These are phyloP conservation scores for Montipora cactus DNA, from an alignment of 64 coral and sea anemone species.

Conservation along the genomic window DNA sequence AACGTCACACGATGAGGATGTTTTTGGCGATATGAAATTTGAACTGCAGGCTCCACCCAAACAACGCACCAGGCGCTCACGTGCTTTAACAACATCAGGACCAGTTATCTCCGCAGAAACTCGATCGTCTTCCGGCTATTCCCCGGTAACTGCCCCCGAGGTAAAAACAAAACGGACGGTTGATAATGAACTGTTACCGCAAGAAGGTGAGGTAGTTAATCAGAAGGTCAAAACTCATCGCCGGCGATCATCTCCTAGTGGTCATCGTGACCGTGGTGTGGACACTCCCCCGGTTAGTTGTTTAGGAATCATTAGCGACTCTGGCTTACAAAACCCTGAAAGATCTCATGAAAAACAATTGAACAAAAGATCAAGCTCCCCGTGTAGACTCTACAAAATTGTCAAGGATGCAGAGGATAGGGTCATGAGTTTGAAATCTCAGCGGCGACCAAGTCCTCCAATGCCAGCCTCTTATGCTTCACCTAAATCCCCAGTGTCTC, in stretches of 20 bases:
- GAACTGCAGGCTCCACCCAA: constrained; percentile 72
- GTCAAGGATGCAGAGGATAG: constrained; percentile 86
- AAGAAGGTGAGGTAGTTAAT: neutral
- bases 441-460: constrained; percentile 70
- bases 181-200: constrained; percentile 6
- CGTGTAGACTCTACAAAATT: constrained; percentile 70
- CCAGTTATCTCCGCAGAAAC: neutral
- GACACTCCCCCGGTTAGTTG: constrained; percentile 37
- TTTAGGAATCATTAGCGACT: constrained; percentile 31
- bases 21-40: constrained; percentile 46
- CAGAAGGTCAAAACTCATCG: neutral
- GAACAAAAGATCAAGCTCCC: constrained; percentile 52
- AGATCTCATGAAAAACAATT: neutral
- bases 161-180: neutral
- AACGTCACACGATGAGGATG: constrained; percentile 43
- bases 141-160: neutral
- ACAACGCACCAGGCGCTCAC: constrained; percentile 19
- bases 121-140: neutral
- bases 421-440: constrained; percentile 42
- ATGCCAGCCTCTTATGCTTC: neutral
- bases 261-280: constrained; percentile 15
- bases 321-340: constrained; percentile 47
- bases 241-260: constrained; percentile 23
- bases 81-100: constrained; percentile 50
- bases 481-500: constrained; percentile 68